phyloP scores from a whole-genome alignment of 2,797 vertebrate species.

The Smutsia temminckii region DNA sequence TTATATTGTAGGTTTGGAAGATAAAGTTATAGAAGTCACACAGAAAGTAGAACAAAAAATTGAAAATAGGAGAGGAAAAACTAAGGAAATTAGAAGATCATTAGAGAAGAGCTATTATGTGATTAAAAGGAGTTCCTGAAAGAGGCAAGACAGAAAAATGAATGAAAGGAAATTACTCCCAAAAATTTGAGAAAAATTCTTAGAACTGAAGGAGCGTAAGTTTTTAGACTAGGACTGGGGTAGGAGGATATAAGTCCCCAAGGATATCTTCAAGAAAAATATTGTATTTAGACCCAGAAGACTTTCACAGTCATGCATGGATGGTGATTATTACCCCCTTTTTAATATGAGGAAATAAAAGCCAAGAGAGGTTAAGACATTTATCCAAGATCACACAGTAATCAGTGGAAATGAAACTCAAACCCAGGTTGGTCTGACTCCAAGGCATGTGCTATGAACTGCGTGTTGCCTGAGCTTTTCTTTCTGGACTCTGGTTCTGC shows the following conservation, averaged over 20 bases:
- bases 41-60: neutral
- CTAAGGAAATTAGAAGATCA: neutral
- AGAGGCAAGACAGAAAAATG: neutral
- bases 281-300: neutral
- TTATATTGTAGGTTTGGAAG: neutral
- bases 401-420: neutral
- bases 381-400: neutral
- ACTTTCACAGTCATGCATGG: neutral
- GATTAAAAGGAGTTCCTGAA: neutral
- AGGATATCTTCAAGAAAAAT: neutral
- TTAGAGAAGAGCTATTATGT: neutral
- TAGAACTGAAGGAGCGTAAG: neutral
- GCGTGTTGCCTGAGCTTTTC: neutral
- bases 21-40: conserved; percentile 22
- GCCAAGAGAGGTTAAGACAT: conserved; percentile 5
- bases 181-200: conserved; percentile 12
- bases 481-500: neutral
- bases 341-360: neutral
- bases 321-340: neutral
- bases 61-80: neutral
- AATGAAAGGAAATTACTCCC: neutral
- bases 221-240: neutral
- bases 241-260: neutral
- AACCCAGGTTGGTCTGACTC: neutral
- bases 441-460: neutral